Evolutionary conservation across 64 coral and sea anemone genomes (phyloP).

Genomic region (Montipora cactus): DNA sequence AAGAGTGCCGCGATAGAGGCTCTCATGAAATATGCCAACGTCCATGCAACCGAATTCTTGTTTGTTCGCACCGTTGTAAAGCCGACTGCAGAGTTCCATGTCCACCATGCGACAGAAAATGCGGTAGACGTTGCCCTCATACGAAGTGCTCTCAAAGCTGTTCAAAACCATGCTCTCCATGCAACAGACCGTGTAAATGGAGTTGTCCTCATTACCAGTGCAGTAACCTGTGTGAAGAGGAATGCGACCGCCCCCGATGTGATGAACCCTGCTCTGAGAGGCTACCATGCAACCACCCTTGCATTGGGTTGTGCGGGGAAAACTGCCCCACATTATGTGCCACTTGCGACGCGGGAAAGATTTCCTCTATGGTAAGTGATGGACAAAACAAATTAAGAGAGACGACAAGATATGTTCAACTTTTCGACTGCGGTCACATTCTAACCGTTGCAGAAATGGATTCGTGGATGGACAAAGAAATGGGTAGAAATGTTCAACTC

Average conservation of each 20-base stretch:
- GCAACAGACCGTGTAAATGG: slow-evolving; percentile 43
- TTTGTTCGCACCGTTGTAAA: slow-evolving; percentile 74
- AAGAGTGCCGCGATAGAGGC: slow-evolving; percentile 40
- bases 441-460: slow-evolving; percentile 54
- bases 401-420: slow-evolving; percentile 27
- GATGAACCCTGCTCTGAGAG: slow-evolving; percentile 53
- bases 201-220: slow-evolving; percentile 70
- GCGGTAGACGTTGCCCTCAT: slow-evolving; percentile 61
- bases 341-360: slow-evolving; percentile 47
- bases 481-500: neutral
- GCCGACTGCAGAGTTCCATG: slow-evolving; percentile 57
- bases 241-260: slow-evolving; percentile 54
- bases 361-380: neutral
- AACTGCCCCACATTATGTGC: slow-evolving; percentile 59
- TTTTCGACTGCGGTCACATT: slow-evolving; percentile 56
- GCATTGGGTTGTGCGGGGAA: slow-evolving; percentile 75
- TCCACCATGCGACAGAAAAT: slow-evolving; percentile 63
- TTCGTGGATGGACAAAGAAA: slow-evolving; percentile 1
- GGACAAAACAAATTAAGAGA: neutral
- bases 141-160: slow-evolving; percentile 43
- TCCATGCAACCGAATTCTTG: slow-evolving; percentile 52
- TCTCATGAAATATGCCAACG: slow-evolving; percentile 53
- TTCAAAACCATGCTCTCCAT: slow-evolving; percentile 45
- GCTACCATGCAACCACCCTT: slow-evolving; percentile 60
- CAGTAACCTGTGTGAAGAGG: slow-evolving; percentile 72